Evolutionary conservation across 1,140 invertebrate species (phyloP).

Genomic region (Tribolium madens): DNA sequence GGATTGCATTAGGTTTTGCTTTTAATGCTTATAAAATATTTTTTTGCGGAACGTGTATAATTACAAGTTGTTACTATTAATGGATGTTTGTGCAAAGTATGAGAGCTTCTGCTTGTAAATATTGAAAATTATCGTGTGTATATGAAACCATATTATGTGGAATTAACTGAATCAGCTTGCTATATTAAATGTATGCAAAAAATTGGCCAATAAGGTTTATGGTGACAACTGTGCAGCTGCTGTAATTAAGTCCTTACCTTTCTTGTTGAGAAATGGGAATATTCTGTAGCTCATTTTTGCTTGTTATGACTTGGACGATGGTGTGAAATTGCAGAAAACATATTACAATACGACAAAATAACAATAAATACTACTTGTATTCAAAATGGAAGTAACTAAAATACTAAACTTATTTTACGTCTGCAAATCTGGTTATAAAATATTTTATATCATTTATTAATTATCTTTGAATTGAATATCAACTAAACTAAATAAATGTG

Average conservation of each 20-base stretch:
- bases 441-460: too few relatives aligned
- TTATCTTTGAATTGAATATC: too few relatives aligned
- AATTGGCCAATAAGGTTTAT: not conserved
- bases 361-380: not conserved
- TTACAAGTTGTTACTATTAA: slow-evolving; percentile 26
- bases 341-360: not conserved
- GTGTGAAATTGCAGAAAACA: not conserved
- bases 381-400: too few relatives aligned
- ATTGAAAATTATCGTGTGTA: slow-evolving; percentile 19
- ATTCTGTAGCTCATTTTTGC: not conserved
- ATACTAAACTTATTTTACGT: too few relatives aligned
- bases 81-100: slow-evolving; percentile 6
- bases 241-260: slow-evolving; percentile 23
- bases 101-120: slow-evolving; percentile 33
- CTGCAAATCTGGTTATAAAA: too few relatives aligned
- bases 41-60: not conserved
- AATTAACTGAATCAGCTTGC: slow-evolving; percentile 7
- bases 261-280: not conserved
- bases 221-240: slow-evolving; percentile 21
- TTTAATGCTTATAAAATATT: slow-evolving; percentile 18
- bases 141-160: not conserved
- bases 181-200: slow-evolving; percentile 10
- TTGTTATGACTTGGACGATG: not conserved
- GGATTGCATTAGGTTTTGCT: not conserved
- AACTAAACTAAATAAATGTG: too few relatives aligned